Base-by-base conservation (phyloP, 1,140 invertebrate species). In the Neotoxoptera formosana region DNA sequence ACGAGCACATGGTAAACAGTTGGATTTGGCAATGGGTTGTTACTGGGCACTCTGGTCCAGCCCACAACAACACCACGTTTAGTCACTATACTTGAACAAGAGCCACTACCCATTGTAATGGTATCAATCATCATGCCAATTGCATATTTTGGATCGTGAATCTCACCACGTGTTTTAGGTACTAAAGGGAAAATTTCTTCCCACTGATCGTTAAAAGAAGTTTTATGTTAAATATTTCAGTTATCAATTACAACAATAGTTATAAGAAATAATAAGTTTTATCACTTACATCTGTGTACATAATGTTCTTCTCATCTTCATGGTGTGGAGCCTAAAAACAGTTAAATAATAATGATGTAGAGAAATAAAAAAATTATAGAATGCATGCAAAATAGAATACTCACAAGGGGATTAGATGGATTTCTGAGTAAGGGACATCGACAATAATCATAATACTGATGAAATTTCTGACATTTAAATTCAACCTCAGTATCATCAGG, bases 121-220 rank as follows among this genome's bases (percentile, higher is more conserved):
- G 17, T 51, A 36, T 53, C 81, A 45, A 93, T 53, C 48, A 93
- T 86, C 91, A 93, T 93, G 34, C 91, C 91, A 84, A 93, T 53
- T 8, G 81, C 36, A 84, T 84, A 93, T n/a, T 93, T 86, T 53
- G 81, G 91, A 53, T 93, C 81, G 86, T 86, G 30, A 23, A 30
- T 47, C 30, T 45, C 76, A 47, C 90, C 90, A 81, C 67, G 90
- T 21, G 0, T 93, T 86, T 93, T 86, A 8, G 91, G 91, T 86
- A 86, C 36, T 23, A 20, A 45, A 0, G 91, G 76, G 34, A 93
- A 93, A 83, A 93, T 91, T 30, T 93, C 34, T 93, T 86, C 36
- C 21, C 48, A 84, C 91, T 93, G 17, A 21, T 76, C 4, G 0
- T 51, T 51, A 51, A 76, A 83, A 56, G 1, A 81, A 91, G 4